Evolutionary conservation across 2,888 invertebrate species (phyloP), one percentile per base, ranked within the genome.

Genomic region (Syrista parreyssii): DNA sequence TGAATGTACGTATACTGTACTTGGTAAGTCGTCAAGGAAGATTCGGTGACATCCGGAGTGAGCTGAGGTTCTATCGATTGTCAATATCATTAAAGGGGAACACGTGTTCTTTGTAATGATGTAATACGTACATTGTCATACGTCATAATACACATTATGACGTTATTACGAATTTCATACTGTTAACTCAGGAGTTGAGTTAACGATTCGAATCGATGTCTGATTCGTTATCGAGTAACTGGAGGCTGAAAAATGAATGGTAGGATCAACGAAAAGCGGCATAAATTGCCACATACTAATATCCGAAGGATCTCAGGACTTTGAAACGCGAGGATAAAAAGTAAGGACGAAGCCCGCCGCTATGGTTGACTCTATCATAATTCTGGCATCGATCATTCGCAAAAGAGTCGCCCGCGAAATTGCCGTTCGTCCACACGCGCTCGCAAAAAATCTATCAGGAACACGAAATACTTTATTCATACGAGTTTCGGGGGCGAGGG

Each of bases 381-480:
- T 86, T 84, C 83, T 79, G 82, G 79, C 86, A 87, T 88, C 86
- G 82, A 87, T 88, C 88, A 88, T 86, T 85, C 85, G 84, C 83
- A 80, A 80, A 80, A 79, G 31, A 31, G 80, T 74, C 77, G 74
- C 68, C 74, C 74, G 77, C 77, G 77, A 74, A 77, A 73, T 77
- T 77, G 74, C 73, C 77, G 74, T 71, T 32, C 31, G 30, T 4
- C 69, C 30, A 15, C 55, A 30, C 12, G 68, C 76, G 71, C 75
- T 76, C 55, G 76, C 79, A 84, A 88, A 86, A 83, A 82, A 82
- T 78, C 35, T 84, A 83, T 81, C 80, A 78, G 83, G 82, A 83
- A 82, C 84, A 82, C 84, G 84, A 82, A 85, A 88, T 89, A 89
- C 86, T 80, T 86, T 86, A 88, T 89, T 88, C 87, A 86, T 87